Evolutionary conservation across 2,888 invertebrate genomes (phyloP), one percentile per base, ranked within the genome.

Genomic region (Nomada ruficornis): DNA sequence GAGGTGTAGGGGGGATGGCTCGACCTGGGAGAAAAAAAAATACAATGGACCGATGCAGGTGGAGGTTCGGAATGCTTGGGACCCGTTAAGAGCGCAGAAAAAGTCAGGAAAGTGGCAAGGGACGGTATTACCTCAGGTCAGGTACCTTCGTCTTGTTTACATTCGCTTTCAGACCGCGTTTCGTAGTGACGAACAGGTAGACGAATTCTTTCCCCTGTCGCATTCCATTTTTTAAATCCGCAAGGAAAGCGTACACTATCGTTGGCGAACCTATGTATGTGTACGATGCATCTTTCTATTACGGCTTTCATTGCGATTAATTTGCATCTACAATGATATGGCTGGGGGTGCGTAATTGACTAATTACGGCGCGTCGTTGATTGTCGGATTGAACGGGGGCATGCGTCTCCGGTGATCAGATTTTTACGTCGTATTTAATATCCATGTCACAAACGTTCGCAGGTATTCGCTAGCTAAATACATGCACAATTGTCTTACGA

Each of bases 71-170:
- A 78, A 64, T 47, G 29, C 44, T 54, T 55, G 44, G 23, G 23
- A 54, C 13, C 11, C 0, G 52, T n/a, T 62, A 42, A 52, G 29
- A 26, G 47, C 18, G 15, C 11, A 23, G n/a, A 54, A 76, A 74
- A 65, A 70, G 72, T 44, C 7, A 52, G n/a, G 26, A 57, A 60
- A 69, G 20, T 20, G 50, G n/a, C 36, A 73, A 76, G 68, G 76
- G 65, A 57, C 50, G 11, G 7, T 44, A 50, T 65, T 81, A 73
- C 50, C 62, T 50, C 54, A 60, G 65, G 23, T 74, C 62, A 82
- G 80, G 65, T 82, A 82, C 50, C 44, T 59, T 60, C 42, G 18
- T 54, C 50, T 10, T 80, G 50, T 82, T 80, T 82, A 68, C 65
- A 44, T 60, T 80, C 54, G 29, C 20, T 60, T 55, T 42, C 62